Base-by-base conservation (phyloP, 2,888 invertebrate genomes). In the Alviniconcha strummeri region DNA sequence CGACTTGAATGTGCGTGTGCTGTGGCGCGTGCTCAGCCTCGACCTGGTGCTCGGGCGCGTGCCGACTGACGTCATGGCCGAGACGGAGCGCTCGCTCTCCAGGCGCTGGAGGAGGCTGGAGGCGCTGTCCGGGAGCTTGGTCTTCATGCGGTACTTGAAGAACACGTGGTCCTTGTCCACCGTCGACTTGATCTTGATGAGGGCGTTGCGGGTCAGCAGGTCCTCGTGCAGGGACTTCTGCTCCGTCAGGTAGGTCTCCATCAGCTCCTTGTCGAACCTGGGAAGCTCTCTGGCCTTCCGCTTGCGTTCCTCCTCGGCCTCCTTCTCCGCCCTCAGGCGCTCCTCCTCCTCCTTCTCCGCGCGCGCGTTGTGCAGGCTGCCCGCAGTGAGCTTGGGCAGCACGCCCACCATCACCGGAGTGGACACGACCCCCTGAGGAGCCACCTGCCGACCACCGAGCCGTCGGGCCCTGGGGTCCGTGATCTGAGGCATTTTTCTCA, bases 181-280 rank as follows among this genome's bases (percentile, higher is more conserved):
- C 36, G 60, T 60, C 8, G 77, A 57, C 78, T 86, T 84, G 79
- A 89, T 86, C 75, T 85, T 87, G 55, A 84, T 81, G 0, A 89
- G 84, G 19, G 86, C 86, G 80, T 89, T 89, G 17, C 89, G 80
- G 13, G 89, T 87, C 11, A 89, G 84, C 15, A 89, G 84, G 72
- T 89, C 88, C 81, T 88, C 88, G 67, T 89, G 89, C 5, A 87
- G 83, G 15, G 84, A 84, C 83, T 85, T 87, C 83, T 89, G 88
- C 11, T 86, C 86, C 36, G 83, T 80, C 9, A 89, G 85, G 77
- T 87, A 89, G 64, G 81, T 84, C 69, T 83, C 82, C 54, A 89
- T 85, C 86, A 88, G 84, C 13, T 84, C 80, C 80, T 87, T 88
- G 79, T 89, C 88, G 74, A 84, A 84, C 13, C 57, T 57, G 6